These are phyloP conservation scores for Philopotamus ludificatus DNA, from an alignment of 1,140 invertebrate species.

Conservation along the genomic window DNA sequence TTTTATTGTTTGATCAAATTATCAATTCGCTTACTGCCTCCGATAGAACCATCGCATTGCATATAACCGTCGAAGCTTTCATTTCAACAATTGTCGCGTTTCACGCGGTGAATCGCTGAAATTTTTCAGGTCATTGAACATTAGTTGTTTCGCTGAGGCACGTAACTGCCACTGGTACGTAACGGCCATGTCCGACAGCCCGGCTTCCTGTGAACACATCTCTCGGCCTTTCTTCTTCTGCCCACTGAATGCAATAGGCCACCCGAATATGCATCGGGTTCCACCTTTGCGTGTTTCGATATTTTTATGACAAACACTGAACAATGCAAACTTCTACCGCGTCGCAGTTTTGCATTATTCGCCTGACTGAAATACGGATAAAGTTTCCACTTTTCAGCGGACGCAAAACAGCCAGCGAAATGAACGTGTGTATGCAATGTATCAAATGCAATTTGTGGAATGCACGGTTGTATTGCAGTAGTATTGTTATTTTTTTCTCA, in stretches of 20 bases:
- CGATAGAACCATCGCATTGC: not conserved
- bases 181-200: not conserved
- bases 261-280: not conserved
- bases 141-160: not conserved
- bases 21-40: no score
- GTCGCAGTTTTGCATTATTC: no score
- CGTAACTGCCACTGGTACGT: not conserved
- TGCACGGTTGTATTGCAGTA: no score
- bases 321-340: constrained; percentile 11
- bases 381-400: no score
- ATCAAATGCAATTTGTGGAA: no score
- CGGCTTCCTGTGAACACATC: not conserved
- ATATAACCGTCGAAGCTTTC: not conserved
- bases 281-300: not conserved
- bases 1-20: no score
- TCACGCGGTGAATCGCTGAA: not conserved
- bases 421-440: no score
- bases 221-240: not conserved
- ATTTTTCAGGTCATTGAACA: not conserved
- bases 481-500: no score
- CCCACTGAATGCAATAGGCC: not conserved
- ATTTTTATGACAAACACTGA: constrained; percentile 2
- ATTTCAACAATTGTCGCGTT: not conserved
- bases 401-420: no score
- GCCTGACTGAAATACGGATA: no score